phyloP scores from a whole-genome alignment of 2,888 invertebrate species.

The Aelia acuminata region DNA sequence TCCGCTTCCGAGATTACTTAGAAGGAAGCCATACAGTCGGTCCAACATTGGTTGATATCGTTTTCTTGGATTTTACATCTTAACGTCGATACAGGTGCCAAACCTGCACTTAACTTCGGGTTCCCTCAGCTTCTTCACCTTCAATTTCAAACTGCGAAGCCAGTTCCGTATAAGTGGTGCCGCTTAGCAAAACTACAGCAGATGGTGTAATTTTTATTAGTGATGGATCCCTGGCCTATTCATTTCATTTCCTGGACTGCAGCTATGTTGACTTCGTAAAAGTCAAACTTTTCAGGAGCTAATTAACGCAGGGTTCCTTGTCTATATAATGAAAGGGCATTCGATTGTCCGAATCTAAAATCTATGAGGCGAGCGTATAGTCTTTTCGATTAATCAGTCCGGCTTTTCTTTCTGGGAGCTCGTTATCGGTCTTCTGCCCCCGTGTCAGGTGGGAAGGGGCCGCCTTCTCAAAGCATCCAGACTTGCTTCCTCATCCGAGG shows the following conservation, averaged over 20 bases:
- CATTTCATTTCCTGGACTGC: not conserved
- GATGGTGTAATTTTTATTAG: not conserved
- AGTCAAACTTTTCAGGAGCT: not conserved
- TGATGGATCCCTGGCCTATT: not conserved
- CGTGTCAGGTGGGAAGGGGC: too few relatives aligned
- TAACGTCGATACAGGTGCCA: too few relatives aligned
- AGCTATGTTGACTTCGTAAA: not conserved
- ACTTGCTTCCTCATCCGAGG: too few relatives aligned
- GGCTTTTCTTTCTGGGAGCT: not conserved
- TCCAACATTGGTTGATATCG: too few relatives aligned
- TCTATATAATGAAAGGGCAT: not conserved
- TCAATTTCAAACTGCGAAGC: too few relatives aligned
- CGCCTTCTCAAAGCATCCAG: too few relatives aligned
- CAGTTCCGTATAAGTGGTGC: not conserved
- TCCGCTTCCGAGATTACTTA: too few relatives aligned
- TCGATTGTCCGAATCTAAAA: not conserved
- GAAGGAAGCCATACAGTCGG: too few relatives aligned
- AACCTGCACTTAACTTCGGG: too few relatives aligned
- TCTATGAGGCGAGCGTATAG: not conserved
- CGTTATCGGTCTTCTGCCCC: too few relatives aligned
- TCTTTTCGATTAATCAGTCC: not conserved
- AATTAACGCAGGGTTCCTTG: not conserved
- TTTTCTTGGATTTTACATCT: too few relatives aligned
- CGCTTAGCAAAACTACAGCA: not conserved
- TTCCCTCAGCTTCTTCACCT: too few relatives aligned